phyloP scores from a whole-genome alignment of 2,113 vertebrate species.

The Neolamprologus falcicula region DNA sequence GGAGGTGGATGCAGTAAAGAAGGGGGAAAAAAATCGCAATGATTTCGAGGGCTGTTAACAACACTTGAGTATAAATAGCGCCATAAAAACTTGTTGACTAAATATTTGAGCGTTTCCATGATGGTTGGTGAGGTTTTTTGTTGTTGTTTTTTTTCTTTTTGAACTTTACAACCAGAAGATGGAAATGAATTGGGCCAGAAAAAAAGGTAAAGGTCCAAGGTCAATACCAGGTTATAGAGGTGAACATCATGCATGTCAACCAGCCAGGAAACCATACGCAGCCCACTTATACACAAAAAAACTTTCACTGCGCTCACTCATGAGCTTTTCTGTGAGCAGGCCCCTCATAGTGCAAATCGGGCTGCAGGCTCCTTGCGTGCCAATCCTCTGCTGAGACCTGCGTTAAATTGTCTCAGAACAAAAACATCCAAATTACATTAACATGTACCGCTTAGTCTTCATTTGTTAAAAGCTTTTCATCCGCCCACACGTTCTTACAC shows the following conservation, averaged over 20 bases:
- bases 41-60: not conserved
- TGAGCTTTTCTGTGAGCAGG: not conserved
- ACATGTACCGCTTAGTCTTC: not conserved
- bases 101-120: not conserved
- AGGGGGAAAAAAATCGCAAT: not conserved
- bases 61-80: not conserved
- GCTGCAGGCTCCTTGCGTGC: not conserved
- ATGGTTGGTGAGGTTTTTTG: not conserved
- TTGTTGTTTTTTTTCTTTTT: rapidly evolving
- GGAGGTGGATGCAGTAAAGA: not conserved
- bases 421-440: not conserved
- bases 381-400: not conserved
- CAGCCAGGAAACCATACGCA: not conserved
- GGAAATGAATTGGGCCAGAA: not conserved
- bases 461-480: not conserved
- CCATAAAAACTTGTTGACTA: not conserved
- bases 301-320: not conserved
- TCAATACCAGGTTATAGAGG: not conserved
- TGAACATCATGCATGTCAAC: not conserved
- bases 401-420: not conserved
- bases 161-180: not conserved
- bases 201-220: not conserved
- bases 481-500: not conserved
- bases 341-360: not conserved
- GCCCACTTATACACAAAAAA: not conserved